Percentiles rank a stretch among this genome's conserved stretches.
phyloP scores from a whole-genome alignment of 2,797 vertebrate species.

The Kryptolebias ocellatus region DNA sequence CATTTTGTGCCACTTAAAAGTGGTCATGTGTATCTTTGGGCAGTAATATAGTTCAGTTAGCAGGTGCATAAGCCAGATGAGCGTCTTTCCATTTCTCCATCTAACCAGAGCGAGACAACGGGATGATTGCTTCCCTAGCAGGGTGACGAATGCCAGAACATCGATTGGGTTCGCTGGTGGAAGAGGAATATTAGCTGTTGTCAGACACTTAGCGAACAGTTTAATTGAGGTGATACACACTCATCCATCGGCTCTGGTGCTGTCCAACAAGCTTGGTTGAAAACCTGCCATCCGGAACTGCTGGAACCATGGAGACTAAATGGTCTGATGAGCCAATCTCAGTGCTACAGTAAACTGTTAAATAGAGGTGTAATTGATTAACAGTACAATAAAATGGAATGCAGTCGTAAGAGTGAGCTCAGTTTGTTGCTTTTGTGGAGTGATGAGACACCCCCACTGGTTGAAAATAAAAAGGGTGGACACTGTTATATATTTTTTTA shows the following conservation, averaged over 20 bases:
- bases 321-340: conserved; percentile 60
- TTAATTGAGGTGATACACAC: conserved; percentile 86
- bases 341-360: conserved; percentile 57
- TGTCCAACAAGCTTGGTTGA: conserved; percentile 79
- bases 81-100: conserved; percentile 50
- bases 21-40: conserved; percentile 17
- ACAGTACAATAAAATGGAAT: conserved; percentile 59
- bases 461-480: neutral
- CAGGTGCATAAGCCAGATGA: conserved; percentile 34
- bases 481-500: conserved; percentile 7
- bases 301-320: conserved; percentile 58
- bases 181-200: conserved; percentile 85
- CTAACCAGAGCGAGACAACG: conserved; percentile 71
- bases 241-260: conserved; percentile 70
- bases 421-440: conserved; percentile 28
- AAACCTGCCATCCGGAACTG: conserved; percentile 84
- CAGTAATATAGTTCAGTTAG: conserved; percentile 14
- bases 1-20: neutral
- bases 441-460: conserved; percentile 16
- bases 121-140: conserved; percentile 83
- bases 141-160: conserved; percentile 82
- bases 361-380: conserved; percentile 75
- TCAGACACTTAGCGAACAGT: conserved; percentile 82
- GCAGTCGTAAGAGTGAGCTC: conserved; percentile 38
- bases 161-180: conserved; percentile 79